Base-by-base conservation (phyloP, 2,888 invertebrate genomes). In the Timema cristinae region DNA sequence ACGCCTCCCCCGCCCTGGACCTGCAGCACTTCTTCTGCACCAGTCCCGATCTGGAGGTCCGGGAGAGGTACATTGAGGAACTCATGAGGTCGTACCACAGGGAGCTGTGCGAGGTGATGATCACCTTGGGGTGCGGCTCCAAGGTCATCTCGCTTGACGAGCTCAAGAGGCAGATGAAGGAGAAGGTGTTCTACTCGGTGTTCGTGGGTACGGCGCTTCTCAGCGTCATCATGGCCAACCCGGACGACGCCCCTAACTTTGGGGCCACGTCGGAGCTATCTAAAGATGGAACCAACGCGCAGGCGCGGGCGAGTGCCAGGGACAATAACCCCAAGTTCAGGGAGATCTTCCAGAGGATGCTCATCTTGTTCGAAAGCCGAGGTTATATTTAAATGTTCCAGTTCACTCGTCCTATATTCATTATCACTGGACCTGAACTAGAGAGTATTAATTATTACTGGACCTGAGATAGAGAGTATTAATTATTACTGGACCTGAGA, bases 191-290 rank as follows among this genome's bases (percentile, higher is more conserved):
- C 63, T 63, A 63, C 63, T 63, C 63, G 15, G 74, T 78, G 51
- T 68, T 77, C 7, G 74, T 75, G 47, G 72, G 75, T 2, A 73
- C 75, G 66, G 73, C 73, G 59, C 74, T 77, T 11, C 69, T 78
- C 15, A 75, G 78, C 11, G 56, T 77, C 50, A 74, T 78, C 69
- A 72, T 77, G 61, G 72, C 76, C 6, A 69, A 73, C 9, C 74
- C 76, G 0, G 72, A 68, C 1, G 78, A 77, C 67, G 68, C 68
- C 7, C 72, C 72, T 10, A 72, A 75, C 70, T 61, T 75, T 9
- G 67, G 71, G 2, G 50, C 15, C 11, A 7, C 72, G 51, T 70
- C 67, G 16, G 68, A 72, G 50, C 11, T 70, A 52, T 50, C 51
- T 32, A 54, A 69, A 5, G 59, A 2, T 2, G 66, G 51, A 11